Percentiles rank a stretch among this genome's conserved stretches.
phyloP scores from a whole-genome alignment of 2,113 vertebrate species.

The Acrocephalus kingi region DNA sequence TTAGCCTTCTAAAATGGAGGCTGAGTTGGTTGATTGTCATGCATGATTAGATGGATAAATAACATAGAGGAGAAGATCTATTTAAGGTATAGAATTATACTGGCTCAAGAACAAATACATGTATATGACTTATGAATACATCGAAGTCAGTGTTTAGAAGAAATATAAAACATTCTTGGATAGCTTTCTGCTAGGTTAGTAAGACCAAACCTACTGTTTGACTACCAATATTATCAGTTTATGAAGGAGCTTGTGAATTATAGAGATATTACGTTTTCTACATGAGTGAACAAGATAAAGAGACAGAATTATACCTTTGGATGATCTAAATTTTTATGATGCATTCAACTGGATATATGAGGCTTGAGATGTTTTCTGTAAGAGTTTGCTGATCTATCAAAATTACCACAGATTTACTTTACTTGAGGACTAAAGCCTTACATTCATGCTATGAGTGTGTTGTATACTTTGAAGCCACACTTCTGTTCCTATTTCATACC shows the following conservation, averaged over 20 bases:
- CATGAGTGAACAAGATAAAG: background rate
- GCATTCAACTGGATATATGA: background rate
- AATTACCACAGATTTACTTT: background rate
- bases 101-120: background rate
- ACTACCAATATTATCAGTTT: background rate
- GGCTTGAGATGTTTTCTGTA: background rate
- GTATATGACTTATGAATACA: background rate
- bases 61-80: background rate
- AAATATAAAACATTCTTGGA: background rate
- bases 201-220: background rate
- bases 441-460: background rate
- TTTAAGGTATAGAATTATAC: background rate
- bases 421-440: background rate
- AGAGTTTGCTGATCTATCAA: background rate
- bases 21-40: background rate
- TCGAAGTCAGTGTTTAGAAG: background rate
- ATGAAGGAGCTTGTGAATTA: background rate
- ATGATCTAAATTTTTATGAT: background rate
- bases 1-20: background rate
- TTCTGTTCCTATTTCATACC: background rate
- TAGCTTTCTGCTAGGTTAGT: background rate
- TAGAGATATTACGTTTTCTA: background rate
- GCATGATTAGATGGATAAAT: background rate
- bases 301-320: background rate
- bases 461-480: background rate